A percentile compares a stretch with the other conserved stretches of the same genome.
Conservation (phyloP, 2,888 invertebrate species). For the Cephus nigrinus region DNA sequence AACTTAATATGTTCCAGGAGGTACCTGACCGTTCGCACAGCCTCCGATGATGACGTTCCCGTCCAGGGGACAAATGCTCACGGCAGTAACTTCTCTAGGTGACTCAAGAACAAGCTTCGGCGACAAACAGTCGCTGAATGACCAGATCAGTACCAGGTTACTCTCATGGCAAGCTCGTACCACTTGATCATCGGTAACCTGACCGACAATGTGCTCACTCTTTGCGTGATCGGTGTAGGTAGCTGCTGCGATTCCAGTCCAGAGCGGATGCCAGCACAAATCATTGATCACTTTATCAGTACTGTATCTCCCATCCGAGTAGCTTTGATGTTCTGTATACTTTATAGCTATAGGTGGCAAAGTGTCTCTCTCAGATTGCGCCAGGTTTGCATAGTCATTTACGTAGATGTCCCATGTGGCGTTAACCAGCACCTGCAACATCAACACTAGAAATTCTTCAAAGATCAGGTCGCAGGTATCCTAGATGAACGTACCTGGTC, state of each 20-base stretch:
- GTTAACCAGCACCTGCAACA: constrained; percentile 37
- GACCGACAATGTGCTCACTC: constrained; percentile 39
- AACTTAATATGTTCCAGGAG: background rate
- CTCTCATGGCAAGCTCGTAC: constrained; percentile 69
- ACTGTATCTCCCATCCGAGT: constrained; percentile 63
- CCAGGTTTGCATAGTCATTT: constrained; percentile 72
- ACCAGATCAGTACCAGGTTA: constrained; percentile 81
- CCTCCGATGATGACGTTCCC: constrained; percentile 79
- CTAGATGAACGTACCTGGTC: constrained; percentile 42
- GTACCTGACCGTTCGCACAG: constrained; percentile 73
- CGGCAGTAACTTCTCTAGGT: constrained; percentile 73
- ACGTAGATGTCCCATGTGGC: constrained; percentile 70
- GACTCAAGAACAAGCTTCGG: constrained; percentile 78
- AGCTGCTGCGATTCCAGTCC: constrained; percentile 76
- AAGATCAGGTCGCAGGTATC: background rate
- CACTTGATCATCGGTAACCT: constrained; percentile 30
- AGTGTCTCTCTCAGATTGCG: constrained; percentile 57
- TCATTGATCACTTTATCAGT: constrained; percentile 76
- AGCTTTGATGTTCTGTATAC: constrained; percentile 54
- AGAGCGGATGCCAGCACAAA: constrained; percentile 78
- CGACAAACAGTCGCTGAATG: constrained; percentile 76
- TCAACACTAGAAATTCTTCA: background rate
- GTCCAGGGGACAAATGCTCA: constrained; percentile 78
- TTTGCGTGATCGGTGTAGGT: constrained; percentile 72
- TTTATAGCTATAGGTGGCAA: constrained; percentile 38